Conservation (phyloP, 2,113 vertebrate species). For the Myrmecophaga tridactyla region DNA sequence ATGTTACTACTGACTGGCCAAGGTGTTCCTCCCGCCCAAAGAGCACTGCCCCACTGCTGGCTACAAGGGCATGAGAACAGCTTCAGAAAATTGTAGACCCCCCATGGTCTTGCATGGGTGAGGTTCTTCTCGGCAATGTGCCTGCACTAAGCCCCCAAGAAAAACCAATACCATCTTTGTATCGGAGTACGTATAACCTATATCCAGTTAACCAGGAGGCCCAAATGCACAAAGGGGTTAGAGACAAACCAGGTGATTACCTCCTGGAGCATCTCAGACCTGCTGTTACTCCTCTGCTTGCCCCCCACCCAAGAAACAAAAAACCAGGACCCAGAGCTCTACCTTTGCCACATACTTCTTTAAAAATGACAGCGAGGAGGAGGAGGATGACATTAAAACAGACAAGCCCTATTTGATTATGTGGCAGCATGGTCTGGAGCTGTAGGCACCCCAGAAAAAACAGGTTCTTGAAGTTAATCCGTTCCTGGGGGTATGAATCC, state of each 20-base stretch:
- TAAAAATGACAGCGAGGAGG: accelerated
- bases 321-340: not conserved
- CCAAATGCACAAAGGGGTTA: not conserved
- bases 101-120: accelerated
- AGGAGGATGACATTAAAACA: not conserved
- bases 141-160: accelerated
- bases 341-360: not conserved
- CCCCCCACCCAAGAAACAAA: not conserved
- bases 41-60: not conserved
- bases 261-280: not conserved
- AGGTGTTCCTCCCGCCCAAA: not conserved
- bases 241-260: not conserved
- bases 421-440: too few relatives aligned
- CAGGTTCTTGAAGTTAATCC: too few relatives aligned
- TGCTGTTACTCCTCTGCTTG: too few relatives aligned
- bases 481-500: too few relatives aligned
- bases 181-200: accelerated
- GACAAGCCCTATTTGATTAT: too few relatives aligned
- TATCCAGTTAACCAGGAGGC: too few relatives aligned
- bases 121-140: not conserved
- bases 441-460: too few relatives aligned
- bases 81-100: accelerated
- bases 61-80: not conserved
- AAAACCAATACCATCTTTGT: not conserved
- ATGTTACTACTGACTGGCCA: not conserved